Conservation (phyloP, 1,140 invertebrate species). For the Eurosta solidaginis region DNA sequence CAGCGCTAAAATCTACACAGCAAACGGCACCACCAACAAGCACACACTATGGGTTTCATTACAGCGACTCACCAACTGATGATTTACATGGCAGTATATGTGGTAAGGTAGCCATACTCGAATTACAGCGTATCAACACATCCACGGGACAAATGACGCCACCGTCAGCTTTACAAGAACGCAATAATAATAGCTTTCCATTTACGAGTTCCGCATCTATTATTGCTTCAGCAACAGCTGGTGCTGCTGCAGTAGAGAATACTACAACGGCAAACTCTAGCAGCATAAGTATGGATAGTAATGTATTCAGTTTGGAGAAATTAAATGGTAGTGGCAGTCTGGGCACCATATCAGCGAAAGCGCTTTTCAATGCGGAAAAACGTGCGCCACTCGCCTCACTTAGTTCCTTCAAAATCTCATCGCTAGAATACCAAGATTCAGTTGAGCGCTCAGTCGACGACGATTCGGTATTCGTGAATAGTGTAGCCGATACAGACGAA, state of each 20-base stretch:
- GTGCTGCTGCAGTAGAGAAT: too few species aligned
- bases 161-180: not conserved
- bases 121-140: slow-evolving; percentile 44
- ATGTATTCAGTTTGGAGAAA: slow-evolving; percentile 47
- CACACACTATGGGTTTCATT: slow-evolving; percentile 43
- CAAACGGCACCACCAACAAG: slow-evolving; percentile 45
- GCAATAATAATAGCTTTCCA: slow-evolving; percentile 41
- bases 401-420: slow-evolving; percentile 73
- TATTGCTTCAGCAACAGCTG: slow-evolving; percentile 34
- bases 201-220: slow-evolving; percentile 43
- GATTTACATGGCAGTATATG: slow-evolving; percentile 51
- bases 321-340: slow-evolving; percentile 53
- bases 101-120: slow-evolving; percentile 50
- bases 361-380: slow-evolving; percentile 48
- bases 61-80: slow-evolving; percentile 50
- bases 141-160: slow-evolving; percentile 29
- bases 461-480: slow-evolving; percentile 74
- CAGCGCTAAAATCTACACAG: slow-evolving; percentile 37
- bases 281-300: slow-evolving; percentile 55
- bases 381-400: slow-evolving; percentile 77
- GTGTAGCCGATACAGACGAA: slow-evolving; percentile 70
- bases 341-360: slow-evolving; percentile 42
- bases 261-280: slow-evolving; percentile 45
- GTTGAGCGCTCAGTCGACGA: slow-evolving; percentile 69
- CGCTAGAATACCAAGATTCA: slow-evolving; percentile 70